phyloP scores from a whole-genome alignment of 2,797 vertebrate genomes.

The Argyrosomus regius region DNA sequence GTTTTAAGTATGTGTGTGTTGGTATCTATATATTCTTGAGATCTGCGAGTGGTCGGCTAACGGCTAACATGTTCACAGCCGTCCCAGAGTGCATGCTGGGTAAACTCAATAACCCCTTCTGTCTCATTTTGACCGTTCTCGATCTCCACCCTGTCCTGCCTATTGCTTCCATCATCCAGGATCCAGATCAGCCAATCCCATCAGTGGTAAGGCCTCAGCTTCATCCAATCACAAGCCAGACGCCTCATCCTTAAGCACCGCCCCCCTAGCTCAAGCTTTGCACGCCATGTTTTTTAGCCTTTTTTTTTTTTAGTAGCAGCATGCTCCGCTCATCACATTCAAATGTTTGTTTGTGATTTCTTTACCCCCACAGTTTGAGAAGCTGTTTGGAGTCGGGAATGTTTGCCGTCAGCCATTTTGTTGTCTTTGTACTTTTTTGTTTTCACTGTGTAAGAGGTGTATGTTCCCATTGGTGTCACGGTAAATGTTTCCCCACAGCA shows the following conservation, averaged over 20 bases:
- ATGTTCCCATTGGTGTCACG: constrained; percentile 32
- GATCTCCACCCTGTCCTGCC: constrained; percentile 90
- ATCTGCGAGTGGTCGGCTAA: constrained; percentile 36
- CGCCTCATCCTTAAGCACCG: constrained; percentile 38
- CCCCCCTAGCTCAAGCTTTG: constrained; percentile 60
- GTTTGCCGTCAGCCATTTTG: constrained; percentile 13
- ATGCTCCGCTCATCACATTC: constrained; percentile 41
- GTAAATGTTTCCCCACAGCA: constrained; percentile 35
- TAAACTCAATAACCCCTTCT: constrained; percentile 69
- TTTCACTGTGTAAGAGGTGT: constrained; percentile 18
- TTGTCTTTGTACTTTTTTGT: constrained; percentile 21
- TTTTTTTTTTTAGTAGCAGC: constrained; percentile 18
- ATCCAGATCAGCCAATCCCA: constrained; percentile 99
- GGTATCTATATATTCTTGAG: constrained; percentile 1
- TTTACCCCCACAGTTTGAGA: constrained; percentile 20
- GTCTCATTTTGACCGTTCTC: constrained; percentile 83
- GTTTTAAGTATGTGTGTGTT: background rate
- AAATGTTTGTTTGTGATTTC: background rate
- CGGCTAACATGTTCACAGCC: constrained; percentile 50
- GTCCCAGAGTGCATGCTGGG: constrained; percentile 87
- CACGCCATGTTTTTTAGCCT: constrained; percentile 48
- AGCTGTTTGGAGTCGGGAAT: constrained; percentile 15
- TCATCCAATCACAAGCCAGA: constrained; percentile 80
- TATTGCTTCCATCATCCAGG: constrained; percentile 94
- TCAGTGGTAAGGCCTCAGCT: constrained; percentile 95